Evolutionary conservation across 2,113 vertebrate species (phyloP), one percentile per base, ranked within the genome.

Genomic region (Accipiter virgatus): DNA sequence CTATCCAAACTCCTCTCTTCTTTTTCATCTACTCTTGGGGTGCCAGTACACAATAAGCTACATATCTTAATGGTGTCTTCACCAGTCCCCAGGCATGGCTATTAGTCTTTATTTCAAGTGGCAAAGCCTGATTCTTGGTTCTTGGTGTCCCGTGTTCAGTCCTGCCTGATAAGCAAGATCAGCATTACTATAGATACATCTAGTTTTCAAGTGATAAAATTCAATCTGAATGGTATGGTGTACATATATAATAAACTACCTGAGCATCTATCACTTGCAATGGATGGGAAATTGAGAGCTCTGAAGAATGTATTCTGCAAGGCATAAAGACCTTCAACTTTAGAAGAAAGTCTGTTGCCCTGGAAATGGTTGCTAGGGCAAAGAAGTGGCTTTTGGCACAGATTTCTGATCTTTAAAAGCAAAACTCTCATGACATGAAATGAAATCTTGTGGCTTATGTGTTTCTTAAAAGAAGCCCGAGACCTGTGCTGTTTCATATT

Each of bases 401-500:
- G 72, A 79, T 81, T 92, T 96, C 86, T 96, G 62, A 84, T 95
- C 52, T 94, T 96, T 83, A 92, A 96, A 96, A 97, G 55, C 52
- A 95, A 96, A 93, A 72, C 58, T 95, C 93, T 91, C 67, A 68
- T 86, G 75, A 85, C 72, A 63, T 95, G 83, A 93, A 97, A 92
- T 81, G 73, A 96, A 97, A 94, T 80, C 40, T 38, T 82, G 68
- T 93, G 90, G 74, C 73, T 96, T 95, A 65, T 40, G 23, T 89
- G 83, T 89, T 95, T 93, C 90, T 91, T 96, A 87, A 97, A 96
- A 96, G 91, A 95, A 97, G 94, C 32, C 42, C 29, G 15, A 67
- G 66, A 71, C 89, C 83, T 85, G 75, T 36, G 10, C 86, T 47
- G 58, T 90, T 98, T 96, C 88, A 50, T 95, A 92, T 97, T 88